These are phyloP conservation scores for Drosophila subobscura DNA, from an alignment of 1,140 invertebrate species.

Conservation along the genomic window DNA sequence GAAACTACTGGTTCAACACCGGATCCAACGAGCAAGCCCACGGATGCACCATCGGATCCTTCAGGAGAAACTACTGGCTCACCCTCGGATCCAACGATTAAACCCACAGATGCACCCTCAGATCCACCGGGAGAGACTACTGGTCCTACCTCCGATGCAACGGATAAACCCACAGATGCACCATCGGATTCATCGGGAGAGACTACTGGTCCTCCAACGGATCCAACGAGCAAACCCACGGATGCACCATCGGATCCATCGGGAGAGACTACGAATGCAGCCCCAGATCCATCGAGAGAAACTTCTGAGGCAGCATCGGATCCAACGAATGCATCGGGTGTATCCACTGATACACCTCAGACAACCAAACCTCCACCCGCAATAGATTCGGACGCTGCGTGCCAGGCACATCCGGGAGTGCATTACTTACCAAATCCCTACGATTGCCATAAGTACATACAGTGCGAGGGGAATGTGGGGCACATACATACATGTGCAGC, in stretches of 20 bases:
- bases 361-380: conserved; percentile 3
- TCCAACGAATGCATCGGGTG: not conserved
- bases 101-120: not conserved
- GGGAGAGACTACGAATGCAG: conserved; percentile 11
- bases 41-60: not conserved
- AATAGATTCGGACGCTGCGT: conserved; percentile 40
- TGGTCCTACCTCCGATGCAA: conserved; percentile 8
- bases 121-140: too few species aligned
- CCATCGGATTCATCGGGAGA: not conserved
- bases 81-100: too few species aligned
- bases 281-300: not conserved
- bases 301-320: not conserved
- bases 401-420: conserved; percentile 37
- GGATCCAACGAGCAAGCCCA: not conserved
- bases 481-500: conserved; percentile 38
- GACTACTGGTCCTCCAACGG: conserved; percentile 13
- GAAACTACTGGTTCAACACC: conserved; percentile 19
- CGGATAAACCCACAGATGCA: not conserved
- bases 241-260: not conserved
- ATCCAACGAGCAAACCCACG: conserved; percentile 11
- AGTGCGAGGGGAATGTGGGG: conserved; percentile 31
- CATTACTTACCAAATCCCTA: conserved; percentile 57
- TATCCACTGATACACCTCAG: not conserved
- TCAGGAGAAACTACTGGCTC: not conserved
- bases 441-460: conserved; percentile 61